Base-by-base conservation (phyloP, 2,888 invertebrate species). In the Tetrapedia diversipes region DNA sequence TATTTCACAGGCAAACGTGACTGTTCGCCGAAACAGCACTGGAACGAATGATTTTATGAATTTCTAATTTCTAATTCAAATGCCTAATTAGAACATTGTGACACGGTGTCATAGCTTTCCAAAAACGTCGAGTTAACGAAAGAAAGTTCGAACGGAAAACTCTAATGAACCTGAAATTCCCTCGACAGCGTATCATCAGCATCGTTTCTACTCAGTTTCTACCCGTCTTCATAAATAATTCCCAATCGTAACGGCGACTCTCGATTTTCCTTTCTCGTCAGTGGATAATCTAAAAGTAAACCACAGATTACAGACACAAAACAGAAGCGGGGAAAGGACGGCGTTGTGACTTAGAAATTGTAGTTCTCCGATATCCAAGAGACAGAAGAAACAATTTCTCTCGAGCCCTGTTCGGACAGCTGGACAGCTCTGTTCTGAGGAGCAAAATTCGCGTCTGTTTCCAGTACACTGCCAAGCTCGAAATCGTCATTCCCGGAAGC, bases 321-420 rank as follows among this genome's bases (percentile, higher is more conserved):
- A 37, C 6, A 29, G 19, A 11, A 64, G 22, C 16, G 16, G 14
- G 53, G 16, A 24, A 57, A 51, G 43, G 37, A 41, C 19, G 11
- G 11, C 6, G 22, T 14, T 29, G 11, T 68, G 63, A 29, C 51
- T 86, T 68, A 87, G 47, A 85, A 85, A 82, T 86, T 83, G 54
- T 88, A 86, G 75, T 87, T 88, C 75, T 88, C 82, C 27, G 86
- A 82, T 51, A 86, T 75, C 87, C 88, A 89, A 39, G 87, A 85
- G 61, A 85, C 60, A 11, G 87, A 78, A 3, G 86, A 83, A 10
- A 83, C 80, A 53, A 85, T 73, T 64, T 87, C 84, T 69, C 76
- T 85, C 43, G 85, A 84, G 51, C 79, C 81, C 24, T 86, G 85
- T 69, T 88, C 79, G 19, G 86, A 86, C 67, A 89, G 73, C 54